Evolutionary conservation across 2,888 invertebrate genomes (phyloP).

Genomic region (Lycophotia porphyrea): DNA sequence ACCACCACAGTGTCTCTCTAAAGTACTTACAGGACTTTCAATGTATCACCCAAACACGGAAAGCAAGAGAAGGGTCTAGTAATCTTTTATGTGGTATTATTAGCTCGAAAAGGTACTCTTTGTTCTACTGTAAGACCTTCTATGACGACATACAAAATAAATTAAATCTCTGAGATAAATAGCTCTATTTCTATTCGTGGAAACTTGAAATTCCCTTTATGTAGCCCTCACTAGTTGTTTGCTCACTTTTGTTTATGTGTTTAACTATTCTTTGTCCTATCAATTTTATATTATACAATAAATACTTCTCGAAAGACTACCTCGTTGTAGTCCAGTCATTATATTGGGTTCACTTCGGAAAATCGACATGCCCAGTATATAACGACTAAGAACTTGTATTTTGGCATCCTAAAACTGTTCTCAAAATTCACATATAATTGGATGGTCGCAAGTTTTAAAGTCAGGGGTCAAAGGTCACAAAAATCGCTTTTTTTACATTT

Average conservation of each 20-base stretch:
- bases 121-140: slow-evolving; percentile 17
- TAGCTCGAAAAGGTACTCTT: not conserved
- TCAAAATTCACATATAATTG: too few species aligned
- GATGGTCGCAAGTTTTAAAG: too few species aligned
- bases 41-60: not conserved
- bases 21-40: not conserved
- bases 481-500: too few species aligned
- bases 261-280: not conserved
- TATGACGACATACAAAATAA: slow-evolving; percentile 7
- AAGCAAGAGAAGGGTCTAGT: not conserved
- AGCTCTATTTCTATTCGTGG: not conserved
- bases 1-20: not conserved
- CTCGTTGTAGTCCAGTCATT: too few species aligned
- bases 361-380: too few species aligned
- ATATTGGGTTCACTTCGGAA: too few species aligned
- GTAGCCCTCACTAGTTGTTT: not conserved
- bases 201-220: not conserved
- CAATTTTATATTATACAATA: too few species aligned
- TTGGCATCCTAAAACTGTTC: too few species aligned
- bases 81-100: not conserved
- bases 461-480: too few species aligned
- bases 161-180: slow-evolving; percentile 1
- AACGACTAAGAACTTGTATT: too few species aligned
- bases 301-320: not conserved
- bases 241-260: not conserved